Evolutionary conservation across 1,140 invertebrate species (phyloP), one percentile per base, ranked within the genome.

Genomic region (Drusus annulatus): DNA sequence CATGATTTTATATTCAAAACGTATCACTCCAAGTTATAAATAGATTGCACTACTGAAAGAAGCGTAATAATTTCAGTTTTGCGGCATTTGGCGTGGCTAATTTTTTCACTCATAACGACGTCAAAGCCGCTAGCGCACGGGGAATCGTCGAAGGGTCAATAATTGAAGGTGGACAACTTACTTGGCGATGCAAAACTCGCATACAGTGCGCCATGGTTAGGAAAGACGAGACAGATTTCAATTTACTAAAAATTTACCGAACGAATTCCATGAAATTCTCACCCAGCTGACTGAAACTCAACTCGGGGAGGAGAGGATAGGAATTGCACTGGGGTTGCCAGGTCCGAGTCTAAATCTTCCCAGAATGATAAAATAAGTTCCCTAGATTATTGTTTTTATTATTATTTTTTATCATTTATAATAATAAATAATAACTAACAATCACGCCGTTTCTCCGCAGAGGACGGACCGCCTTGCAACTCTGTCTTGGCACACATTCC

Each of bases 101-200:
- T 45, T 69, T 36, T 69, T 69, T 19, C 65, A 17, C 17, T n/a
- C 23, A 69, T 69, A 19, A 6, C 8, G 17, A 19, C 65, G 31
- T 19, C 15, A 45, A 69, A 51, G 10, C 6, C 36, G 36, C 6
- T 45, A 45, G 36, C 36, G 36, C 36, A 45, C 36, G 16, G 65
- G 6, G 51, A 76, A 78, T 36, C 50, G 65, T 79, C 73, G 50
- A 78, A 75, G 71, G 60, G 74, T 80, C 63, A 77, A 69, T 75
- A 56, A 80, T 79, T 60, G 52, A 71, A 83, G 45, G 28, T 56
- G 6, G 25, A 56, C 6, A 10, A 78, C 90, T 88, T 91, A 94
- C 93, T 91, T 94, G 93, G 89, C 92, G 92, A 91, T 93, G 92
- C 89, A 94, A 91, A 92, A 94, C 92, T 91, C 93, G 90, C 84